Evolutionary conservation across 1,140 invertebrate species (phyloP), one percentile per base, ranked within the genome.

Genomic region (Panonychus citri): DNA sequence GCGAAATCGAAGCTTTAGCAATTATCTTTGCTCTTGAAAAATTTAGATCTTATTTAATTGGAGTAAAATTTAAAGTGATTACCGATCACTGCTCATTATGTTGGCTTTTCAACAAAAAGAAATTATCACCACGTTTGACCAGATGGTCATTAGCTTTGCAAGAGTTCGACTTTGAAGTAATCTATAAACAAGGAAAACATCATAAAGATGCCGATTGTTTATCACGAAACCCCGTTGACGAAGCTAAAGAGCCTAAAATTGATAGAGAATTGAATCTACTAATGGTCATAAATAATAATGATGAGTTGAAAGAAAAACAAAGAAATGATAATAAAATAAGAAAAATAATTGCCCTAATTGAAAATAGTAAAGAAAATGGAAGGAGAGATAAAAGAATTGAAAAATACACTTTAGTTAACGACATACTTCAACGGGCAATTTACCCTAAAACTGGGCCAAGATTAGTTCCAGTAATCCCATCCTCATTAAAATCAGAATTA

Each of bases 71-170:
- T 59, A 69, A 60, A 28, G 65, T 77, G 1, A 54, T 70, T 12
- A 76, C 71, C 1, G 73, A 77, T 59, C 71, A 77, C 60, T 64
- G 65, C 61, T 68, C 71, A 0, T 58, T 76, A 3, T 57, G 59
- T 28, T 76, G 70, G 68, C 61, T 76, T 4, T 59, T 65, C 25
- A 64, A 65, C 3, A 61, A 71, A 3, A 69, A 66, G 58, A 67
- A 72, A 53, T 65, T 69, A 2, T 62, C 60, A 0, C 68, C 67
- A 42, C 51, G 72, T 43, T 57, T 65, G 34, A 53, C 43, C 8
- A 46, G 60, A 21, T 66, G 64, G 63, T 46, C 59, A 5, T 30
- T 61, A 7, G 43, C 57, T 37, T 30, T 66, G 15, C 40, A 60
- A 28, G 52, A 62, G 34, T 64, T 42, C 49, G 57, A 62, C 5